Percentiles rank a stretch among this genome's conserved stretches.
Conservation (phyloP, 2,888 invertebrate species). For the Cantharis rufa region DNA sequence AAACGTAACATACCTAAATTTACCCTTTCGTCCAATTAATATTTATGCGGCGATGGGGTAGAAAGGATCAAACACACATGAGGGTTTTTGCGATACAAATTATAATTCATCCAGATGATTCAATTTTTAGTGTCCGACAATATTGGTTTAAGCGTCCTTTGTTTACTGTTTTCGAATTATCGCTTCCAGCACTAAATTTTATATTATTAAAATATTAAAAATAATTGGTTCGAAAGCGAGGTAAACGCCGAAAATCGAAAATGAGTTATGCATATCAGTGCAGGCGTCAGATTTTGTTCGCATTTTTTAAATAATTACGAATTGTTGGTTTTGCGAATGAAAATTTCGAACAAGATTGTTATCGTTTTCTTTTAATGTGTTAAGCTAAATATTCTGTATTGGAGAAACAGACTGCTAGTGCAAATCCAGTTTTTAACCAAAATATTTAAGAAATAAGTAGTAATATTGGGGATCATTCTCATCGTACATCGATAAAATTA, state of each 20-base stretch:
- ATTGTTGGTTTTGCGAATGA: not conserved
- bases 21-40: conserved; percentile 2
- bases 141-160: not conserved
- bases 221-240: not conserved
- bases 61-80: not conserved
- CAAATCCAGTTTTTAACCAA: conserved; percentile 15
- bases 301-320: no score
- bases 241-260: not conserved
- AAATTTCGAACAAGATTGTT: not conserved
- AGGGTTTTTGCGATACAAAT: not conserved
- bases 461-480: conserved; percentile 48
- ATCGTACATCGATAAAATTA: conserved; percentile 53
- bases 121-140: not conserved
- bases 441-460: conserved; percentile 30
- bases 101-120: not conserved
- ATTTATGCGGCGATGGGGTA: conserved; percentile 2
- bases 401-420: conserved; percentile 5
- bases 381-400: not conserved
- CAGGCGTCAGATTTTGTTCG: not conserved
- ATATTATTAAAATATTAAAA: not conserved
- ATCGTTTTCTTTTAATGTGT: not conserved
- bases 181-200: not conserved
- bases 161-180: not conserved
- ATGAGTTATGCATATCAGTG: not conserved
- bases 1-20: not conserved